Percentiles rank a stretch among this genome's conserved stretches.
phyloP scores from a whole-genome alignment of 2,113 vertebrate species.

The Paracanthobrama guichenoti region DNA sequence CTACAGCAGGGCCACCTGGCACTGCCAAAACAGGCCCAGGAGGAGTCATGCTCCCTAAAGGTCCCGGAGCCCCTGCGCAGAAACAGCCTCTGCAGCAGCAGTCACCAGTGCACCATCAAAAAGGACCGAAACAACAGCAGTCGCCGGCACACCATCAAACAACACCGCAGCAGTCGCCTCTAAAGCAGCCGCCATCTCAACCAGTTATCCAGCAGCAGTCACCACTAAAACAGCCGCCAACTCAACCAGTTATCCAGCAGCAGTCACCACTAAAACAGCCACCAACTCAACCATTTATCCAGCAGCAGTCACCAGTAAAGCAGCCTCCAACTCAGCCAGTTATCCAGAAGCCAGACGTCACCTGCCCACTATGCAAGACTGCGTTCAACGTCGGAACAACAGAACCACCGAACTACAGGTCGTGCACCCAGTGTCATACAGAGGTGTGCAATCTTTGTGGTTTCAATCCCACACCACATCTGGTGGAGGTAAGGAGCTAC shows the following conservation, averaged over 20 bases:
- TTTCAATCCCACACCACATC: conserved; percentile 95
- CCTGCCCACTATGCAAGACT: conserved; percentile 93
- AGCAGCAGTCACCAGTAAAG: conserved; percentile 41
- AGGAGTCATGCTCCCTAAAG: conserved; percentile 30
- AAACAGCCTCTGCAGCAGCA: conserved; percentile 65
- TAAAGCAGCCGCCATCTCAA: conserved; percentile 52
- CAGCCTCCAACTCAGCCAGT: conserved; percentile 72
- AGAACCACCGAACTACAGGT: conserved; percentile 89
- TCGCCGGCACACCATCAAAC: conserved; percentile 64
- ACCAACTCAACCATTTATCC: not conserved
- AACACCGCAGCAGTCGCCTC: conserved; percentile 44
- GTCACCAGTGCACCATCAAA: conserved; percentile 57
- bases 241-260: conserved; percentile 74
- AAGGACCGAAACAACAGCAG: conserved; percentile 58
- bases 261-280: conserved; percentile 43
- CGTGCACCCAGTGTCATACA: conserved; percentile 89
- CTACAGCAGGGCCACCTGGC: conserved; percentile 54
- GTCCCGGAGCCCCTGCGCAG: conserved; percentile 52
- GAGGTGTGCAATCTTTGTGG: conserved; percentile 98
- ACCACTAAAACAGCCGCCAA: conserved; percentile 57
- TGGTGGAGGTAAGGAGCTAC: conserved; percentile 90
- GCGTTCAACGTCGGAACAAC: conserved; percentile 86
- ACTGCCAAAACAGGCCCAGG: conserved; percentile 59
- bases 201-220: conserved; percentile 69
- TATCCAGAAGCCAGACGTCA: conserved; percentile 77